A percentile compares a stretch with the other conserved stretches of the same genome.
Evolutionary conservation across 2,888 invertebrate genomes (phyloP).

Genomic region (Neoascia interrupta): DNA sequence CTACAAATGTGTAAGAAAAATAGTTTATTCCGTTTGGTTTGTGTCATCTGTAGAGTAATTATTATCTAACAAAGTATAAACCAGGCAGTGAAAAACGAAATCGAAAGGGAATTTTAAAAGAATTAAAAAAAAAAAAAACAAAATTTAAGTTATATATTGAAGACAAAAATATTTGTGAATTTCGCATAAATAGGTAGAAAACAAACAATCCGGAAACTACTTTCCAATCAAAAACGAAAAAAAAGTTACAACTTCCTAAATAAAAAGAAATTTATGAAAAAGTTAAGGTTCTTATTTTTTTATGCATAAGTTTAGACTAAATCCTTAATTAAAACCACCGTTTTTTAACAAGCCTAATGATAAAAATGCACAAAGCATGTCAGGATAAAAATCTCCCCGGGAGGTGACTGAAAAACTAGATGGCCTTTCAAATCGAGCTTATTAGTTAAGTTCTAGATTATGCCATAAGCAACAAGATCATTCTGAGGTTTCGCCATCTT

Average conservation of each 20-base stretch:
- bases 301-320: too few relatives aligned
- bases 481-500: too few relatives aligned
- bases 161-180: constrained; percentile 46
- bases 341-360: too few relatives aligned
- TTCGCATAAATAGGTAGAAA: constrained; percentile 23
- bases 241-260: constrained; percentile 59
- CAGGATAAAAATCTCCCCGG: too few relatives aligned
- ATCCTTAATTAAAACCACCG: too few relatives aligned
- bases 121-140: constrained; percentile 15
- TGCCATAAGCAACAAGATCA: too few relatives aligned
- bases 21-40: constrained; percentile 37
- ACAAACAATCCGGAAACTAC: constrained; percentile 44
- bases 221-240: constrained; percentile 41
- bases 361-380: too few relatives aligned
- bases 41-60: constrained; percentile 43
- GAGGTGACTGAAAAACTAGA: too few relatives aligned
- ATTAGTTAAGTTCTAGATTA: too few relatives aligned
- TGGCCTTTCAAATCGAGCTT: too few relatives aligned
- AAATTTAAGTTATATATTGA: constrained; percentile 44
- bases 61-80: constrained; percentile 24
- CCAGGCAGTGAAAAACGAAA: constrained; percentile 28
- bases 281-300: too few relatives aligned
- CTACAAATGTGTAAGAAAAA: constrained; percentile 43
- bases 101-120: constrained; percentile 48
- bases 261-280: constrained; percentile 49